Percentiles rank a stretch among this genome's conserved stretches.
phyloP scores from a whole-genome alignment of 2,888 invertebrate species.

The Lacanobia wlatinum region DNA sequence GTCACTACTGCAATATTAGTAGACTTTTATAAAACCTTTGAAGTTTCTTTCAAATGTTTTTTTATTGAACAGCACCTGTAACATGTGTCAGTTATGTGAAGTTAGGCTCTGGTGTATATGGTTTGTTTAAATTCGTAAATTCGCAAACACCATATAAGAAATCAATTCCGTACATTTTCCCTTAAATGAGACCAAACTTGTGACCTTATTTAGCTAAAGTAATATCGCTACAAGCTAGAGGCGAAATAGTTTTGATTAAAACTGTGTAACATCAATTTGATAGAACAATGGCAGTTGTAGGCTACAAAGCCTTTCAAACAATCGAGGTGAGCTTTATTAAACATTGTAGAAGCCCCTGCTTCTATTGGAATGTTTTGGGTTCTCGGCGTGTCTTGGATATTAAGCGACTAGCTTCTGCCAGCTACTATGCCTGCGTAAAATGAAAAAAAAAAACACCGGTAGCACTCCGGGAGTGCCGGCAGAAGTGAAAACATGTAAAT shows the following conservation, averaged over 20 bases:
- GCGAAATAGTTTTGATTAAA: constrained; percentile 52
- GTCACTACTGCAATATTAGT: neutral
- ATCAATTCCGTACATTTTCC: neutral
- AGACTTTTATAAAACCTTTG: too few relatives aligned
- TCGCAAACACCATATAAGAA: too few relatives aligned
- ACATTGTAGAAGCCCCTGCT: constrained; percentile 1
- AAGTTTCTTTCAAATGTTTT: too few relatives aligned
- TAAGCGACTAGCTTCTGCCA: too few relatives aligned
- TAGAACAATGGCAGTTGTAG: constrained; percentile 24
- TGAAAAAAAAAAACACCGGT: too few relatives aligned
- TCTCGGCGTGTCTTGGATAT: neutral
- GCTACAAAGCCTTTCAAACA: constrained; percentile 17
- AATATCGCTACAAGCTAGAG: neutral
- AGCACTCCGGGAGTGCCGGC: too few relatives aligned
- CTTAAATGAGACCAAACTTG: neutral
- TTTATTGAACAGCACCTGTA: too few relatives aligned
- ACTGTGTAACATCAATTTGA: constrained; percentile 33
- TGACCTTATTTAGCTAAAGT: neutral
- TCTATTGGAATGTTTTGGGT: constrained; percentile 7
- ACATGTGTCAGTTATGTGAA: too few relatives aligned
- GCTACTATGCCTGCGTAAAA: too few relatives aligned
- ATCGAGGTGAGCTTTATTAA: constrained; percentile 29
- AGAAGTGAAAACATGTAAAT: too few relatives aligned
- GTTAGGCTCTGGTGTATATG: too few relatives aligned
- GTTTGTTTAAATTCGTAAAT: too few relatives aligned